A percentile compares a stretch with the other conserved stretches of the same genome.
These are phyloP conservation scores for Ammospiza nelsoni DNA, from an alignment of 2,113 vertebrate genomes.

Conservation along the genomic window DNA sequence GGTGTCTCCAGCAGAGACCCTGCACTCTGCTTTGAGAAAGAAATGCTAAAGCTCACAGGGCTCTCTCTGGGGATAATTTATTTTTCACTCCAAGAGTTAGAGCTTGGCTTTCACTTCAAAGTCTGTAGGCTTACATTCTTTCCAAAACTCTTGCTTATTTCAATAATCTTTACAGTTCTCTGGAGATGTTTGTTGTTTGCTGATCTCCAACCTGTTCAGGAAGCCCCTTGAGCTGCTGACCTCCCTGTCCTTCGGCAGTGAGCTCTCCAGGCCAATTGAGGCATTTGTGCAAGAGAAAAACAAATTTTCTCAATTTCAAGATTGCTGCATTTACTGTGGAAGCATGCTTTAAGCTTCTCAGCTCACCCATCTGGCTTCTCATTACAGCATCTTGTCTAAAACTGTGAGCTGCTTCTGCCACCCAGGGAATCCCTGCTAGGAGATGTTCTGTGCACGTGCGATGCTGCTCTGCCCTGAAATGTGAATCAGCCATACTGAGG, in stretches of 20 bases:
- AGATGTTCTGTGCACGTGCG: not conserved
- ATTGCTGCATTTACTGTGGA: not conserved
- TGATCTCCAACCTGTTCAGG: not conserved
- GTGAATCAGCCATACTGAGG: not conserved
- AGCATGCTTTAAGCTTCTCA: not conserved
- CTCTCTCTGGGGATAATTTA: slow-evolving; percentile 28
- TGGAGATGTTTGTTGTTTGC: not conserved
- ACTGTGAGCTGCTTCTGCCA: not conserved
- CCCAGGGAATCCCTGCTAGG: not conserved
- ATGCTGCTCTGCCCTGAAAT: not conserved
- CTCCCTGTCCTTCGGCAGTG: rapidly evolving
- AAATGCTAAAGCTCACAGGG: not conserved
- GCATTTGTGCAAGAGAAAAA: not conserved
- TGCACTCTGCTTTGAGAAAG: not conserved
- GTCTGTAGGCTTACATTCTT: slow-evolving; percentile 13
- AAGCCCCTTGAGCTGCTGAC: slow-evolving; percentile 3
- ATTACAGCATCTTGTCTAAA: not conserved
- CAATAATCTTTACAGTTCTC: slow-evolving; percentile 22
- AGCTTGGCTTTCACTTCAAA: slow-evolving; percentile 40
- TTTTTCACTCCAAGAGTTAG: slow-evolving; percentile 2
- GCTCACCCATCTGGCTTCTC: slow-evolving; percentile 7
- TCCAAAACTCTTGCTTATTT: slow-evolving; percentile 44
- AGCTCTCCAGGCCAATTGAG: not conserved
- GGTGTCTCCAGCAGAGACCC: not conserved
- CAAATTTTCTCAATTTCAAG: not conserved